Conservation (phyloP, 2,113 vertebrate genomes). For the Ariopsis seemanni region DNA sequence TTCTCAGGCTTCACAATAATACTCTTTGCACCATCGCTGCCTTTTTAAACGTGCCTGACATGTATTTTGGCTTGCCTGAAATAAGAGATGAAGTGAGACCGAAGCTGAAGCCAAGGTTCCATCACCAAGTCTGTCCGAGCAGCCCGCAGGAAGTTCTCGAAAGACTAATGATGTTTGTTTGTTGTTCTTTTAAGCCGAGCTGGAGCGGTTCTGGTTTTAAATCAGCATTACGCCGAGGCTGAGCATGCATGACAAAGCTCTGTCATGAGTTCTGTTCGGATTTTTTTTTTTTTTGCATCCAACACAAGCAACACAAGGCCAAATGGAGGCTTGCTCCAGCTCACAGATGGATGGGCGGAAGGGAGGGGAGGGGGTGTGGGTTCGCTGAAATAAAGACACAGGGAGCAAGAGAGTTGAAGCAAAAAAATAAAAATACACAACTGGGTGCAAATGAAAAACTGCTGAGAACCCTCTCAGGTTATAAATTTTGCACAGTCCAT, state of each 20-base stretch:
- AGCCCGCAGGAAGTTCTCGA: conserved; percentile 14
- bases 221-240: background rate
- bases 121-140: background rate
- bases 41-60: background rate
- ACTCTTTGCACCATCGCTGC: background rate
- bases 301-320: background rate
- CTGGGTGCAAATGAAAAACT: conserved; percentile 49
- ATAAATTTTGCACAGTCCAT: conserved; percentile 49
- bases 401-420: conserved; percentile 3
- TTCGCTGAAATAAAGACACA: background rate
- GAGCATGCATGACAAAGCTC: conserved; percentile 5
- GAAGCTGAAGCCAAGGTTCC: background rate
- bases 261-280: background rate
- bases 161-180: conserved; percentile 46
- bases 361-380: background rate
- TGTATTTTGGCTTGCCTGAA: conserved; percentile 16
- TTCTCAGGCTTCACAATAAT: background rate
- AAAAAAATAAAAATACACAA: conserved; percentile 36
- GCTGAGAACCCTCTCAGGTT: conserved; percentile 39
- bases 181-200: conserved; percentile 13
- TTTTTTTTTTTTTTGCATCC: background rate
- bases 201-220: background rate
- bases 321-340: background rate
- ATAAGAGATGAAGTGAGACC: background rate
- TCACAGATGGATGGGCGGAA: conserved; percentile 4